A percentile compares a stretch with the other conserved stretches of the same genome.
phyloP scores from a whole-genome alignment of 2,113 vertebrate species.

The Acinonyx jubatus region DNA sequence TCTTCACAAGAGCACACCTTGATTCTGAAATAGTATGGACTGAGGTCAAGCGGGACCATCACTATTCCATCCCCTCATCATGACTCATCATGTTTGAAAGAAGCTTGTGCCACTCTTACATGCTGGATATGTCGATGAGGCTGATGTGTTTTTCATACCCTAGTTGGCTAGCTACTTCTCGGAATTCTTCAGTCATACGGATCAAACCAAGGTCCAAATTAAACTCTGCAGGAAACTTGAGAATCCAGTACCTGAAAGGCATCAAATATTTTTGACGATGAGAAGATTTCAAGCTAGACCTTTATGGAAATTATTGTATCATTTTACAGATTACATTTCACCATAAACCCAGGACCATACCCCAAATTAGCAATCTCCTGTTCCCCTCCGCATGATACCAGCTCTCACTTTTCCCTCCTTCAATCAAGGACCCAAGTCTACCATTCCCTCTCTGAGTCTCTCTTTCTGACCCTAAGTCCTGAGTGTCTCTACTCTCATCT shows the following conservation, averaged over 20 bases:
- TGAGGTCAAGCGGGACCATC: neutral
- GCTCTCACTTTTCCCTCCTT: neutral
- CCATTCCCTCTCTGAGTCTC: neutral
- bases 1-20: neutral
- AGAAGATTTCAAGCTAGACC: neutral
- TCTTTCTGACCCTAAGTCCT: neutral
- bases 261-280: conserved; percentile 36
- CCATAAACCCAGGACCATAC: neutral
- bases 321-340: neutral
- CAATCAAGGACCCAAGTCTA: neutral
- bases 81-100: neutral
- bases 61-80: neutral
- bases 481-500: neutral
- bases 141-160: conserved; percentile 93
- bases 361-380: neutral
- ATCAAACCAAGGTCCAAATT: conserved; percentile 97
- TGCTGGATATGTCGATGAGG: conserved; percentile 97
- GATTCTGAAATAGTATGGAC: neutral
- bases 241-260: conserved; percentile 96
- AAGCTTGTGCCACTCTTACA: conserved; percentile 87
- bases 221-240: conserved; percentile 98
- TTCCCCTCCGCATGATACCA: neutral
- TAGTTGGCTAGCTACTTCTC: conserved; percentile 90
- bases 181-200: conserved; percentile 94
- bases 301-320: neutral